A percentile compares a stretch with the other conserved stretches of the same genome.
Evolutionary conservation across 1,140 invertebrate genomes (phyloP).

Genomic region (Caenorhabditis tropicalis): DNA sequence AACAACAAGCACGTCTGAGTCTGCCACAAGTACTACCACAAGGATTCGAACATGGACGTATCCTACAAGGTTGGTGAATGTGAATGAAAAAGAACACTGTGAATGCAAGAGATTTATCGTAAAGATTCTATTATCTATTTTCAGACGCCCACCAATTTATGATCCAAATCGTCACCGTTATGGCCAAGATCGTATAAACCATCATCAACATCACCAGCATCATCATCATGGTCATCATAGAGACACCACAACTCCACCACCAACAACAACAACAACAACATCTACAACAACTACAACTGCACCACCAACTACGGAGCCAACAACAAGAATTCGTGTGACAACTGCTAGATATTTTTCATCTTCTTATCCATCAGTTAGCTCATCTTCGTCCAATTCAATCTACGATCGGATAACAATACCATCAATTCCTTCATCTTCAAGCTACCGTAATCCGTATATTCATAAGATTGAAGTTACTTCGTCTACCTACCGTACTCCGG

Average conservation of each 20-base stretch:
- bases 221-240: not conserved
- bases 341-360: not conserved
- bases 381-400: not conserved
- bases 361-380: not conserved
- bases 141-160: not conserved
- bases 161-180: conserved; percentile 6
- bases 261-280: not conserved
- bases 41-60: conserved; percentile 24
- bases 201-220: not conserved
- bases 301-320: not conserved
- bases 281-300: not conserved
- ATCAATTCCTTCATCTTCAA: not conserved
- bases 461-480: not conserved
- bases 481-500: conserved; percentile 3
- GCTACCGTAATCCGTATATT: conserved; percentile 28
- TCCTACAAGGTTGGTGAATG: not conserved
- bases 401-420: not conserved
- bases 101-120: too few relatives aligned
- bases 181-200: not conserved
- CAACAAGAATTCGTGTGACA: not conserved
- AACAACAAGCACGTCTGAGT: not conserved
- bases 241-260: not conserved
- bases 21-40: not conserved
- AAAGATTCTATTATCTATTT: too few relatives aligned
- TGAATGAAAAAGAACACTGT: not conserved